phyloP scores from a whole-genome alignment of 2,797 vertebrate species.

The Poeciliopsis infans region DNA sequence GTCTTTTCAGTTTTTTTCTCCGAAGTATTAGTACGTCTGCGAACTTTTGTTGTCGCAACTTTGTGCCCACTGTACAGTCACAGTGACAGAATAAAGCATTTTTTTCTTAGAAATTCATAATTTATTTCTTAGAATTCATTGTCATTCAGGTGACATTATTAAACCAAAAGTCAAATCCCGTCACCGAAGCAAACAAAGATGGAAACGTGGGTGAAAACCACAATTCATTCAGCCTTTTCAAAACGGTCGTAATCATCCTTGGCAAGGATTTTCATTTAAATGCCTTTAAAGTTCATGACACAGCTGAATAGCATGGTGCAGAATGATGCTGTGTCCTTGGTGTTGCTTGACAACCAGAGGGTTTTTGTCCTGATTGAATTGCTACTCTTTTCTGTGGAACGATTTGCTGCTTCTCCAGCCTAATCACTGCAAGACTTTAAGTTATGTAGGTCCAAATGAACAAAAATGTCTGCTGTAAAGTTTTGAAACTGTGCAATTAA shows the following conservation, averaged over 20 bases:
- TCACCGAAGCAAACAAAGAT: slow-evolving; percentile 46
- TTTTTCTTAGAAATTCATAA: slow-evolving; percentile 2
- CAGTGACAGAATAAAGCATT: slow-evolving; percentile 11
- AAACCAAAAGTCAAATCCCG: slow-evolving; percentile 46
- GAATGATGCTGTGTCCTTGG: slow-evolving; percentile 78
- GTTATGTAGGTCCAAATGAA: slow-evolving; percentile 6
- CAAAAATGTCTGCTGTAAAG: slow-evolving; percentile 15
- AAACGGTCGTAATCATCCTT: slow-evolving; percentile 56
- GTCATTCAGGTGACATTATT: slow-evolving; percentile 33
- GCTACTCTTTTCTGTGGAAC: slow-evolving; percentile 50
- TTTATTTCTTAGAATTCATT: slow-evolving; percentile 28
- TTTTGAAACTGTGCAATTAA: not conserved
- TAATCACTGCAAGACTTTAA: slow-evolving; percentile 11
- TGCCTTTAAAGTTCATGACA: slow-evolving; percentile 56
- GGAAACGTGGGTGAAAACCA: slow-evolving; percentile 34
- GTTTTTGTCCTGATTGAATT: slow-evolving; percentile 72
- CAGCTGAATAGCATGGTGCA: slow-evolving; percentile 58
- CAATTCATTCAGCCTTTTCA: slow-evolving; percentile 45
- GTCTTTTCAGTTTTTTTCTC: slow-evolving; percentile 8
- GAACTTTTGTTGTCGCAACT: slow-evolving; percentile 6
- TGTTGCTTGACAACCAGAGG: slow-evolving; percentile 79
- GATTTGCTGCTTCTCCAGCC: slow-evolving; percentile 35
- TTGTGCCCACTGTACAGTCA: not conserved
- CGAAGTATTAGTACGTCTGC: slow-evolving; percentile 6
- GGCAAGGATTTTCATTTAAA: slow-evolving; percentile 53